phyloP scores from a whole-genome alignment of 1,140 invertebrate species.

The Trypoxylus dichotomus region DNA sequence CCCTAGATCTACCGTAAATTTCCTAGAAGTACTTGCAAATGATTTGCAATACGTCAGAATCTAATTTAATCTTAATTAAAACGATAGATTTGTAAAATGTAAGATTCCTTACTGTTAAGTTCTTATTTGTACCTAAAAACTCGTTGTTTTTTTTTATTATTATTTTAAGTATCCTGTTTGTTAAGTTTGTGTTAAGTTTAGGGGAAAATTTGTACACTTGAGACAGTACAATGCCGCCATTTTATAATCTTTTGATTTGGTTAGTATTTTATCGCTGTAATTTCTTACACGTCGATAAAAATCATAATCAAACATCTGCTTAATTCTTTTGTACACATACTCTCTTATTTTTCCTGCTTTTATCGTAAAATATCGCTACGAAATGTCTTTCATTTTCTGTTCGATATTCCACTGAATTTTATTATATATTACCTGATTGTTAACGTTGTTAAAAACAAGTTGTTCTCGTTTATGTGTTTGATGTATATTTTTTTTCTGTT shows the following conservation, averaged over 20 bases:
- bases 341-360: not conserved
- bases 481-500: not conserved
- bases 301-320: not conserved
- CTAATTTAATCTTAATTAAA: no score
- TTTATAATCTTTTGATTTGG: not conserved
- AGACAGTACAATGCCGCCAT: not conserved
- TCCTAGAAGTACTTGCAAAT: no score
- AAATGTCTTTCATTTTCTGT: not conserved
- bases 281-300: no score
- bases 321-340: not conserved
- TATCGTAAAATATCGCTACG: not conserved
- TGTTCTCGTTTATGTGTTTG: not conserved
- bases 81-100: not conserved
- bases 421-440: not conserved
- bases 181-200: not conserved
- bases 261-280: not conserved
- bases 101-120: not conserved
- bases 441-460: not conserved
- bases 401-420: not conserved
- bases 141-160: not conserved
- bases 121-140: no score
- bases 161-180: no score
- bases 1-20: no score
- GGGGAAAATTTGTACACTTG: not conserved
- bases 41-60: no score